Percentiles rank a stretch among this genome's conserved stretches.
Conservation (phyloP, 2,797 vertebrate species). For the Diceros bicornis region DNA sequence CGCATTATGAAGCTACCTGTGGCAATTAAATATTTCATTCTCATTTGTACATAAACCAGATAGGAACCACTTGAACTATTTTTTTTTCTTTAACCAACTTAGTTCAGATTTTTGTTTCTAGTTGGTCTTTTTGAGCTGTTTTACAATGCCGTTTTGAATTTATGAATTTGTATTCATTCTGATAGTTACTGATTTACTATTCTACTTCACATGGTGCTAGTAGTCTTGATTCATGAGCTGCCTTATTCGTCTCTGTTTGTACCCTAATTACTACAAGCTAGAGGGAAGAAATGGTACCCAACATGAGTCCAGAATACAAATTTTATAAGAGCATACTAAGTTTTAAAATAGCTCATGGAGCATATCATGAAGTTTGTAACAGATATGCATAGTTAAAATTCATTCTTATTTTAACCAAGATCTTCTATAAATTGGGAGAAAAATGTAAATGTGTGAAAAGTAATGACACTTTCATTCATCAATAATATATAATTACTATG, state of each 20-base stretch:
- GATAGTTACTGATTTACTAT: slow-evolving; percentile 29
- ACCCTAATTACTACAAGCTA: neutral
- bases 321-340: neutral
- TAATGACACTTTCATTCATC: neutral
- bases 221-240: neutral
- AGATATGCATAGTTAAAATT: neutral
- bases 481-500: neutral
- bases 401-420: slow-evolving; percentile 3
- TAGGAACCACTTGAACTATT: neutral
- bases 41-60: neutral
- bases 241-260: neutral
- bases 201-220: neutral
- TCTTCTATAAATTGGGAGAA: neutral
- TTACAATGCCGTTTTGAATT: neutral
- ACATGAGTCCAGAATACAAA: neutral
- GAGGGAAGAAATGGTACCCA: neutral
- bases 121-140: neutral
- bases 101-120: neutral
- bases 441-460: neutral
- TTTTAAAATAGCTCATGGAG: neutral
- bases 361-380: neutral
- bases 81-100: neutral
- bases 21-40: slow-evolving; percentile 21
- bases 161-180: slow-evolving; percentile 13
- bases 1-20: neutral